phyloP scores from a whole-genome alignment of 2,888 invertebrate genomes.

The Mythimna ferrago region DNA sequence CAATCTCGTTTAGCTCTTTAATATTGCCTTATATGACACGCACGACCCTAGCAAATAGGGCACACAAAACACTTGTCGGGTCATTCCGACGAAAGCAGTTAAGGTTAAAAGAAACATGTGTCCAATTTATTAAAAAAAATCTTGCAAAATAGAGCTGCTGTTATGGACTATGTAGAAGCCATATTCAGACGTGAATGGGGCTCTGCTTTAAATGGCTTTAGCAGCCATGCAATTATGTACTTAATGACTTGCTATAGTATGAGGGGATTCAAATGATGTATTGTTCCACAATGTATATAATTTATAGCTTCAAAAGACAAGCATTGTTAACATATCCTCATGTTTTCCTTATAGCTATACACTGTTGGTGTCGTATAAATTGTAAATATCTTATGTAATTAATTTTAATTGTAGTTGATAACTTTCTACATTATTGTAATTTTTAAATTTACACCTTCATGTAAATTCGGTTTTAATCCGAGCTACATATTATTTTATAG shows the following conservation, averaged over 20 bases:
- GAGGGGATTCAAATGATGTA: constrained; percentile 20
- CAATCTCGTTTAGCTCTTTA: too few species aligned
- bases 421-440: constrained; percentile 48
- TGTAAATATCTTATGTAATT: constrained; percentile 63
- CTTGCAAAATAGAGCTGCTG: not conserved
- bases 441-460: constrained; percentile 35
- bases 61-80: too few species aligned
- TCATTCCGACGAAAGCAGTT: too few species aligned
- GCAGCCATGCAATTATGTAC: not conserved
- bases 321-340: constrained; percentile 59
- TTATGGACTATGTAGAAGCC: not conserved
- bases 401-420: constrained; percentile 43
- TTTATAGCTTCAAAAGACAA: constrained; percentile 49
- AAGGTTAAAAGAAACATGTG: not conserved
- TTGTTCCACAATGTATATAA: constrained; percentile 47
- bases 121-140: not conserved
- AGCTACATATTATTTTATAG: constrained; percentile 39
- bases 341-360: constrained; percentile 58
- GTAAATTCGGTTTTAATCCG: constrained; percentile 40
- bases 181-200: not conserved
- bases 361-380: constrained; percentile 37
- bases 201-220: not conserved
- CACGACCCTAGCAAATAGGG: too few species aligned
- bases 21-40: too few species aligned
- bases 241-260: not conserved